A percentile compares a stretch with the other conserved stretches of the same genome.
These are phyloP conservation scores for Harpegnathos saltator DNA, from an alignment of 1,140 invertebrate species.

Conservation along the genomic window DNA sequence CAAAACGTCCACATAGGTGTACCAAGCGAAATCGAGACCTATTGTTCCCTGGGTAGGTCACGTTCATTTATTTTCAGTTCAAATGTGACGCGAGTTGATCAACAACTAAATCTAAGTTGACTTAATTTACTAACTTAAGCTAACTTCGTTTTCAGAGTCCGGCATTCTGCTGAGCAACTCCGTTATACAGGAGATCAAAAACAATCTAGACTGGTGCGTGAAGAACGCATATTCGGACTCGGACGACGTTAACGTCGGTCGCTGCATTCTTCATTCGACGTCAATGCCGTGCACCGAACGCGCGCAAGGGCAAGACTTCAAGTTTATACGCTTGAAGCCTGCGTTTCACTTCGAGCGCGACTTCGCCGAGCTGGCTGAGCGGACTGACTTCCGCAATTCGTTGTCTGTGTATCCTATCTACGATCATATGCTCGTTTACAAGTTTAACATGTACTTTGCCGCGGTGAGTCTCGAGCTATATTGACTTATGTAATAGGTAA, in stretches of 20 bases:
- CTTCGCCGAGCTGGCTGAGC: conserved; percentile 72
- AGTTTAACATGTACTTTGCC: conserved; percentile 90
- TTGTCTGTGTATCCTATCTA: conserved; percentile 89
- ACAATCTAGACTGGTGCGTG: conserved; percentile 94
- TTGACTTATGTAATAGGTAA: neutral
- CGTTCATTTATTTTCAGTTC: conserved; percentile 3
- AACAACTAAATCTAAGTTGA: neutral
- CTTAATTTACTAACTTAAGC: conserved; percentile 16
- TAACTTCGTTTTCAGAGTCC: conserved; percentile 86
- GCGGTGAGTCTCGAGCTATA: conserved; percentile 84
- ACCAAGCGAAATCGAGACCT: conserved; percentile 84
- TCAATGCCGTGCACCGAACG: conserved; percentile 87
- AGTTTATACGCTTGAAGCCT: conserved; percentile 85
- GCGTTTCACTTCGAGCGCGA: conserved; percentile 85
- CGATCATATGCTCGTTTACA: conserved; percentile 89
- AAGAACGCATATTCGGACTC: conserved; percentile 92
- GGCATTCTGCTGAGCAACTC: conserved; percentile 93
- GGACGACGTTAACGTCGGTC: conserved; percentile 93
- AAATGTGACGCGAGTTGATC: neutral
- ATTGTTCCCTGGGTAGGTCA: conserved; percentile 89
- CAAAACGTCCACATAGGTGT: conserved; percentile 93
- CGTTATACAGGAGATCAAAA: conserved; percentile 90
- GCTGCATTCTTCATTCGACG: conserved; percentile 91
- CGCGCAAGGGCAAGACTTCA: conserved; percentile 86
- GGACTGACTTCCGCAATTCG: conserved; percentile 87